Conservation (phyloP, 2,113 vertebrate genomes). For the Sinocyclocheilus anshuiensis region DNA sequence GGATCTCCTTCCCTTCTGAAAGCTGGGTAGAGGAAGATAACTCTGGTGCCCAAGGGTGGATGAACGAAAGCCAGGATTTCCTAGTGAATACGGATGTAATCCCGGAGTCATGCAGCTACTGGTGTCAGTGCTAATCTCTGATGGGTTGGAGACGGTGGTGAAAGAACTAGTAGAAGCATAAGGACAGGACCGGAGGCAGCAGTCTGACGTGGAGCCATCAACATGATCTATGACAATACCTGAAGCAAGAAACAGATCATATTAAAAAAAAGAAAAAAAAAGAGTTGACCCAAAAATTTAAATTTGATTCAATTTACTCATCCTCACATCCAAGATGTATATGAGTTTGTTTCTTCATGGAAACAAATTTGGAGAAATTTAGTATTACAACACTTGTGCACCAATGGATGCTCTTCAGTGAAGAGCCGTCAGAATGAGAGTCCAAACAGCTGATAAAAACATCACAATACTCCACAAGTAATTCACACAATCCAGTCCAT, state of each 20-base stretch:
- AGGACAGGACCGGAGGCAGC: neutral
- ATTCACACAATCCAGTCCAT: neutral
- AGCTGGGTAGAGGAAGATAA: constrained; percentile 35
- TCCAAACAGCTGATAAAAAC: no score
- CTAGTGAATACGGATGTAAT: neutral
- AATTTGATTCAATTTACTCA: neutral
- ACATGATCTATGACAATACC: neutral
- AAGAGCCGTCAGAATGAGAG: no score
- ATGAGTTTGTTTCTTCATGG: neutral
- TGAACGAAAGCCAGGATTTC: neutral
- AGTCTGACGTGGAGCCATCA: neutral
- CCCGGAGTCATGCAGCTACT: neutral
- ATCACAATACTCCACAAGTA: no score
- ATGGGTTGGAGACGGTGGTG: neutral
- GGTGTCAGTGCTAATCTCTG: neutral
- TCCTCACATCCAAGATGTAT: no score
- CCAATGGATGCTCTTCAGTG: no score
- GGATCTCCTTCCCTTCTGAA: constrained; percentile 48
- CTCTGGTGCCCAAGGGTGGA: constrained; percentile 16
- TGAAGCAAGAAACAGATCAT: neutral
- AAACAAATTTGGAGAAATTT: neutral
- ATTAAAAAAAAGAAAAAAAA: neutral
- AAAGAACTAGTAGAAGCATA: constrained; percentile 5
- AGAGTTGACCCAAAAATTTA: no score
- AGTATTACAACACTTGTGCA: neutral